phyloP scores from a whole-genome alignment of 2,113 vertebrate genomes.

The Anseranas semipalmata region DNA sequence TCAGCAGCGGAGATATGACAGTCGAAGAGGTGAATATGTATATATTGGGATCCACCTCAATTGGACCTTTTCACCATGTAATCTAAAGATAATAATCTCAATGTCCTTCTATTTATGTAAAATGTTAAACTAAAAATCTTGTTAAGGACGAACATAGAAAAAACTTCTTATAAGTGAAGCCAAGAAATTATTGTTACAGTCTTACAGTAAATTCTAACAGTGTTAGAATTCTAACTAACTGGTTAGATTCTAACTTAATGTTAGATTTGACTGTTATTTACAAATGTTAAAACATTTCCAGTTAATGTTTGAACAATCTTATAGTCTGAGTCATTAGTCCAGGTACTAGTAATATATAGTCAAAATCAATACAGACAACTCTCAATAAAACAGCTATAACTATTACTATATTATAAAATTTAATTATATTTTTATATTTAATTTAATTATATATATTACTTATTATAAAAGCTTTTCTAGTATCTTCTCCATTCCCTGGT shows the following conservation, averaged over 20 bases:
- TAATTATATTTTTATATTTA: too few relatives aligned
- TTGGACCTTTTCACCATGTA: not conserved
- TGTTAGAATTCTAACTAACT: too few relatives aligned
- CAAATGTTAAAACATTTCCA: not conserved
- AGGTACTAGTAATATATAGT: not conserved
- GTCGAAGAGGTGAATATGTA: not conserved
- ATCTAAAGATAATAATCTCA: not conserved
- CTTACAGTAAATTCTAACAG: too few relatives aligned
- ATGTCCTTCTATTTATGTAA: not conserved
- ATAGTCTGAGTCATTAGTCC: not conserved
- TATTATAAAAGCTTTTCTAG: not conserved
- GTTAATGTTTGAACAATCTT: not conserved
- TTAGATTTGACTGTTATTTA: too few relatives aligned
- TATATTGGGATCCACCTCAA: not conserved
- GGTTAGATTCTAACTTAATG: too few relatives aligned
- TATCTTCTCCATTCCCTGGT: not conserved
- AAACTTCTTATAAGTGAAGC: not conserved
- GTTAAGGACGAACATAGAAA: not conserved
- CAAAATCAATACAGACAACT: not conserved
- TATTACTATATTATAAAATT: too few relatives aligned
- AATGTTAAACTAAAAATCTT: not conserved
- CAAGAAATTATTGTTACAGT: not conserved
- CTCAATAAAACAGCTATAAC: rapidly evolving
- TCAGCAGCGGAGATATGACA: not conserved
- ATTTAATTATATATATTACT: too few relatives aligned